These are phyloP conservation scores for Gorsachius magnificus DNA, from an alignment of 2,797 vertebrate species.

Conservation along the genomic window DNA sequence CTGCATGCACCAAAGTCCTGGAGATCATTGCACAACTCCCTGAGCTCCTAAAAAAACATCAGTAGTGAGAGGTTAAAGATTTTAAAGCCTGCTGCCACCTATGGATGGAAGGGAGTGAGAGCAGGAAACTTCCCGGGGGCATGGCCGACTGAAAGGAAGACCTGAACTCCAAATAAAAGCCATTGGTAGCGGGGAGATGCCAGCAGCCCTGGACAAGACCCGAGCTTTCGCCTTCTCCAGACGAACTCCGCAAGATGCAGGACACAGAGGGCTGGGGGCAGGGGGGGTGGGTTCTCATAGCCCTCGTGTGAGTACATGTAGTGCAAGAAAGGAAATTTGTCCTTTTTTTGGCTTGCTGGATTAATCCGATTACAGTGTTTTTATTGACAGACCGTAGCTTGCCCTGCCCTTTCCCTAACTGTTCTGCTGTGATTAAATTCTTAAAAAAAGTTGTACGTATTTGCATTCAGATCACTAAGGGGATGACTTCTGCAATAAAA, in stretches of 20 bases:
- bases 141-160: neutral
- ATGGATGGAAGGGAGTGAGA: conserved; percentile 41
- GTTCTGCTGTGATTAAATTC: neutral
- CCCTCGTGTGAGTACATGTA: neutral
- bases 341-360: neutral
- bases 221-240: neutral
- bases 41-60: neutral
- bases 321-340: neutral
- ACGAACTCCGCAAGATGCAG: neutral
- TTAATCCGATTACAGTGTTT: neutral
- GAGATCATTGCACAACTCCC: neutral
- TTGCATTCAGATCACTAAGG: neutral
- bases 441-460: fast-evolving
- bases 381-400: neutral
- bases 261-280: neutral
- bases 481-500: neutral
- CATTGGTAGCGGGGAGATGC: neutral
- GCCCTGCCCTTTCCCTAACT: neutral
- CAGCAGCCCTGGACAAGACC: neutral
- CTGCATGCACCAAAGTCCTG: neutral
- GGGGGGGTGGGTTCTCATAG: too few species aligned
- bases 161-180: neutral
- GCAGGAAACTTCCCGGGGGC: neutral
- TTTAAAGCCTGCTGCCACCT: conserved; percentile 69
- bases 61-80: neutral